Percentiles rank a stretch among this genome's conserved stretches.
These are phyloP conservation scores for Micropoecilia bifurca DNA, from an alignment of 2,797 vertebrate genomes.

Conservation along the genomic window DNA sequence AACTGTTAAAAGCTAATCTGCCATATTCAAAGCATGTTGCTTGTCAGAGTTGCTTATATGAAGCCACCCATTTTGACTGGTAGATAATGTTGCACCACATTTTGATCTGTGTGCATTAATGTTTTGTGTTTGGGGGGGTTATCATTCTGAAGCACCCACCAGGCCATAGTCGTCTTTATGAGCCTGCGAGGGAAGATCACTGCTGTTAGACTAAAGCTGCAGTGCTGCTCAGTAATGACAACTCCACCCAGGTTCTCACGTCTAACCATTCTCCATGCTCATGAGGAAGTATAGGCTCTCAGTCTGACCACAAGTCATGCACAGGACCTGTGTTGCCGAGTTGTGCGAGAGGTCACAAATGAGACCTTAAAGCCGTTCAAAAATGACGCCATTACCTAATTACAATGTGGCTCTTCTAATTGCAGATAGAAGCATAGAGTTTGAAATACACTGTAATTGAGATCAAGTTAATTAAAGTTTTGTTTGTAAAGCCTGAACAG, in stretches of 20 bases:
- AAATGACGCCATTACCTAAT: slow-evolving; percentile 46
- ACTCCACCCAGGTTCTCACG: slow-evolving; percentile 49
- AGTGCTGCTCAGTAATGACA: slow-evolving; percentile 54
- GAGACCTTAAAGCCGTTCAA: slow-evolving; percentile 46
- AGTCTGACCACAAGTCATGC: slow-evolving; percentile 52
- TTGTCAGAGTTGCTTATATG: slow-evolving; percentile 58
- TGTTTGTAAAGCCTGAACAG: slow-evolving; percentile 44
- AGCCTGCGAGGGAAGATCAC: slow-evolving; percentile 36
- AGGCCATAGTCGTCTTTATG: slow-evolving; percentile 18
- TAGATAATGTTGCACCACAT: slow-evolving; percentile 16
- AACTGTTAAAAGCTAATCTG: slow-evolving; percentile 11
- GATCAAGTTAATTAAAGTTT: slow-evolving; percentile 57
- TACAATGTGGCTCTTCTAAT: slow-evolving; percentile 44
- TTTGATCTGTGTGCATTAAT: slow-evolving; percentile 32
- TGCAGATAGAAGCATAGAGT: slow-evolving; percentile 51
- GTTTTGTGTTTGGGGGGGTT: slow-evolving; percentile 28
- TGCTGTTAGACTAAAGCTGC: slow-evolving; percentile 46
- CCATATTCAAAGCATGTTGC: slow-evolving; percentile 73
- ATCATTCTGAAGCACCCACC: slow-evolving; percentile 46
- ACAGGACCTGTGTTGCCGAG: slow-evolving; percentile 42
- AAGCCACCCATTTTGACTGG: slow-evolving; percentile 25
- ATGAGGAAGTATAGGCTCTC: slow-evolving; percentile 39
- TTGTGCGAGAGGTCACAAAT: slow-evolving; percentile 54
- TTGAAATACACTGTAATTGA: slow-evolving; percentile 55
- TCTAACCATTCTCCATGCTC: slow-evolving; percentile 51